Conservation (phyloP, 1,140 invertebrate species). For the Zaprionus kolodkinae region DNA sequence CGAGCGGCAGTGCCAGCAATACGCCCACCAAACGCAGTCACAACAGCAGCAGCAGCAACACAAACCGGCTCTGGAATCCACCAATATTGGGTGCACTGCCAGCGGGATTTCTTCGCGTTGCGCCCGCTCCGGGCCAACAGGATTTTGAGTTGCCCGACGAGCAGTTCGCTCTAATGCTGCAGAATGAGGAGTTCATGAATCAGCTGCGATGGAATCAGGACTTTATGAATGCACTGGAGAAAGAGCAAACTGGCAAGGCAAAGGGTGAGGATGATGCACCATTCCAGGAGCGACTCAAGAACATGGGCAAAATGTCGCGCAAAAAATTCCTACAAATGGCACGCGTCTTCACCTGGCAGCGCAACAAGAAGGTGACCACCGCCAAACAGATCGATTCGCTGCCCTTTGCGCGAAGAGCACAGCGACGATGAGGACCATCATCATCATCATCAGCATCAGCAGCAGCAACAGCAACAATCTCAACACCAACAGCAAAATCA, state of each 20-base stretch:
- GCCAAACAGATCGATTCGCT: conserved; percentile 86
- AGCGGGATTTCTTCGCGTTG: conserved; percentile 89
- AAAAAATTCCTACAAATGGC: conserved; percentile 93
- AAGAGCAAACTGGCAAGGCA: conserved; percentile 86
- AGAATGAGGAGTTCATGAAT: conserved; percentile 96
- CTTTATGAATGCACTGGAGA: conserved; percentile 94
- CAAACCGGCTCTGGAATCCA: conserved; percentile 89
- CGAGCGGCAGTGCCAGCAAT: conserved; percentile 50
- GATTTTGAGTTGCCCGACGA: conserved; percentile 88
- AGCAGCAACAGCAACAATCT: conserved; percentile 49
- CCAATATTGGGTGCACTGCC: conserved; percentile 92
- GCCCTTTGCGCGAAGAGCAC: conserved; percentile 86
- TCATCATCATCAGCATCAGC: conserved; percentile 53
- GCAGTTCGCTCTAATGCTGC: conserved; percentile 93
- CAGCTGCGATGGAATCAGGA: conserved; percentile 95
- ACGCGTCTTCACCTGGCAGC: conserved; percentile 89
- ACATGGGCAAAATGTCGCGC: conserved; percentile 95
- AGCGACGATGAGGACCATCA: conserved; percentile 86
- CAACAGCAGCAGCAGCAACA: conserved; percentile 31
- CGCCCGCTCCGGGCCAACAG: conserved; percentile 55
- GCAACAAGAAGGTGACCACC: conserved; percentile 88
- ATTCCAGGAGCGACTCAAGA: conserved; percentile 92
- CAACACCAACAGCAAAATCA: conserved; percentile 46
- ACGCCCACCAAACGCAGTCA: conserved; percentile 64
- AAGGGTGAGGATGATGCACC: conserved; percentile 90